phyloP scores from a whole-genome alignment of 2,113 vertebrate genomes.

The Euleptes europaea region DNA sequence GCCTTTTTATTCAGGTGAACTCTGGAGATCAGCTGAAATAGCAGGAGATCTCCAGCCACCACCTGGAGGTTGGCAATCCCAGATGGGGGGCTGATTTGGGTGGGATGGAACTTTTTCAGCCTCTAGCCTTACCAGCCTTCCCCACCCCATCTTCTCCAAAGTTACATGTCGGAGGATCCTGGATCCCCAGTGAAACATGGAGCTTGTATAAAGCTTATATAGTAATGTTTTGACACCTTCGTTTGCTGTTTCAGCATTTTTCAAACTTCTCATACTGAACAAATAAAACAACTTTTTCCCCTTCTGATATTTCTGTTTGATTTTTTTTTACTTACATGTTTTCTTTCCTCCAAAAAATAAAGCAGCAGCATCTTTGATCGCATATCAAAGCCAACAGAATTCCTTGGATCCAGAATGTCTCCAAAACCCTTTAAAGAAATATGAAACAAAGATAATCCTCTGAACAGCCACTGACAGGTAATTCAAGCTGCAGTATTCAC shows the following conservation, averaged over 20 bases:
- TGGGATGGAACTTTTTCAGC: no score
- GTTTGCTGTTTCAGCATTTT: not conserved
- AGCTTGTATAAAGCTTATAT: not conserved
- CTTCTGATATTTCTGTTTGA: not conserved
- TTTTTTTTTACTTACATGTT: not conserved
- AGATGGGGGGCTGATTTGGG: no score
- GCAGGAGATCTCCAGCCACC: no score
- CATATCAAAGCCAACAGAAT: not conserved
- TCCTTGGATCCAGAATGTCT: not conserved
- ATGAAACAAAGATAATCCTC: not conserved
- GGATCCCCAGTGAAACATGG: no score
- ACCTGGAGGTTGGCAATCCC: no score
- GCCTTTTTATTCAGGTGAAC: no score
- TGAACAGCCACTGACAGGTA: not conserved
- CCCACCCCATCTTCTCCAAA: no score
- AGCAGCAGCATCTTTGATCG: not conserved
- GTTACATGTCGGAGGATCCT: no score
- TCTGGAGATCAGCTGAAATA: no score
- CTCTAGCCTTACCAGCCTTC: no score
- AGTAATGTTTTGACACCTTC: not conserved
- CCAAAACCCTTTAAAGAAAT: not conserved
- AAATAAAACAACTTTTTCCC: not conserved
- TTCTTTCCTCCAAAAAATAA: not conserved
- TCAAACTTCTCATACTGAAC: not conserved
- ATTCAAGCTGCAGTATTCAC: not conserved